Evolutionary conservation across 2,888 invertebrate species (phyloP), one percentile per base, ranked within the genome.

Genomic region (Vesta saturnalis): DNA sequence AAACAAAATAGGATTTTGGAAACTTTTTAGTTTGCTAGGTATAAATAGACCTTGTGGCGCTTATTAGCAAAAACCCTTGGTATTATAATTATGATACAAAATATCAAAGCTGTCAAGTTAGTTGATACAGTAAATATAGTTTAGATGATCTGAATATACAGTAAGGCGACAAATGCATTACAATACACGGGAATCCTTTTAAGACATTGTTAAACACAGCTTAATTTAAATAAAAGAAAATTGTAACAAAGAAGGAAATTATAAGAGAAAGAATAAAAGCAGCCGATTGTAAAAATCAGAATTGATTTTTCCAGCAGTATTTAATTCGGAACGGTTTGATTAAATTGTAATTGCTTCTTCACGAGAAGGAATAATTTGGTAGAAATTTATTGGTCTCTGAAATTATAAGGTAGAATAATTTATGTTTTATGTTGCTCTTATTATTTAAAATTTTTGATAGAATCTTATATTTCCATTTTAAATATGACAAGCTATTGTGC

Each of bases 291-390:
- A 58, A 46, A 60, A 60, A 57, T 21, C 35, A 49, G 59, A 66
- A 60, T 55, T 56, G 56, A 66, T 60, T 66, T 66, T 60, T 49
- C 8, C 15, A 10, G 60, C 5, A 23, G 52, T 65, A 23, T 65
- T 60, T 65, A 65, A 65, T 65, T 60, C 56, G 19, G 23, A 35
- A 14, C 22, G 43, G 54, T 30, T 18, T 66, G 60, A 66, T 66
- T 66, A 66, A 66, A 66, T 60, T 59, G 66, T 66, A 66, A 66
- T 66, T 60, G 66, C 55, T 66, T 66, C 60, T 66, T 66, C 58
- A 55, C 46, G 46, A 30, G 15, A n/a, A 23, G 43, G 66, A 60
- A 60, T 60, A 66, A 66, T 66, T 66, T 59, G 21, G 30, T 35
- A 65, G 59, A 66, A 60, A 54, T 52, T 64, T 54, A 18, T 52